Evolutionary conservation across 1,140 invertebrate species (phyloP), one percentile per base, ranked within the genome.

Genomic region (Drosophila kurseongensis): DNA sequence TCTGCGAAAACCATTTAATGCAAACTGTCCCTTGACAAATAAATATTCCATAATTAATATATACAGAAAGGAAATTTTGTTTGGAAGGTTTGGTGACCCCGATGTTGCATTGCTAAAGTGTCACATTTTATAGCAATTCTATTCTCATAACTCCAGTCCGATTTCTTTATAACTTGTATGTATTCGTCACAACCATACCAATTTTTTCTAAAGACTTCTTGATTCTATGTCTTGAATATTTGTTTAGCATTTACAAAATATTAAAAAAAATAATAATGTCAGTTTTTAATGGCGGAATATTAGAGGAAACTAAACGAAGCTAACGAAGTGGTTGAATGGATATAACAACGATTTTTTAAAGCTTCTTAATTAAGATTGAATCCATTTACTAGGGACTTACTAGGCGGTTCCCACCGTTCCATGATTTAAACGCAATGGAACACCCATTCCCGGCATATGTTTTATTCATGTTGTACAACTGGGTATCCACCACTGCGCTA

Each of bases 401-500:
- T 40, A 27, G 35, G 12, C 27, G 8, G 47, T 47, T 56, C 23
- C 23, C 48, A 32, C 36, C 10, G 10, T 6, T 52, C 38, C 27
- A 56, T 45, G 69, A 54, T 40, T 54, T 60, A 60, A 51, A 36
- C 18, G n/a, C 69, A 32, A 18, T 32, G 40, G 13, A 69, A 72
- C 40, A 50, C 51, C 59, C 58, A 50, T 63, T 41, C 14, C 32
- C 2, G 44, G 18, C 59, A 59, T 42, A 75, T 76, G 61, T 76
- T 76, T 75, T 75, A 67, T 75, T 74, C 51, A 67, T 66, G 10
- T 23, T 66, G 13, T 36, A 12, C 41, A 9, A 29, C 45, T 48
- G 18, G 36, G 14, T 61, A 14, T 9, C 44, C 52, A 45, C 48
- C 57, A 71, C 51, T 41, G 14, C 51, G 35, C 42, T 35, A 47